Conservation (phyloP, 2,888 invertebrate genomes). For the Dioctria rufipes region DNA sequence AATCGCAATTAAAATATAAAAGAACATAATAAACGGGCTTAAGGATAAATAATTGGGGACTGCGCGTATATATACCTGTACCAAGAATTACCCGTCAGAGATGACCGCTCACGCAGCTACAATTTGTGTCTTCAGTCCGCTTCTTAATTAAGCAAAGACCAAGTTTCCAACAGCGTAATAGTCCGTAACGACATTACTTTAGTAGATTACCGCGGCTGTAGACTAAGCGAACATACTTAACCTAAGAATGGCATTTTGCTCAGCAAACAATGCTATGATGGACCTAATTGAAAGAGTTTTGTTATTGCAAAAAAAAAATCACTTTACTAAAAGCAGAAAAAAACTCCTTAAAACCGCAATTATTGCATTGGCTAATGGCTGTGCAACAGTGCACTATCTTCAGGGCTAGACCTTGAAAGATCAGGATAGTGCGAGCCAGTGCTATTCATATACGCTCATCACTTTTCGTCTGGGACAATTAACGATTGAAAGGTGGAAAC, state of each 20-base stretch:
- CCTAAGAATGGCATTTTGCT: not conserved
- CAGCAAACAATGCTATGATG: slow-evolving; percentile 30
- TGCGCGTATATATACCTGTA: not conserved
- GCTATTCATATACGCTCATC: not conserved
- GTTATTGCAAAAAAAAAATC: slow-evolving; percentile 12
- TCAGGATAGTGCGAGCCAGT: not conserved
- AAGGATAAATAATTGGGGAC: slow-evolving; percentile 15
- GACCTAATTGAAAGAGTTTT: slow-evolving; percentile 21
- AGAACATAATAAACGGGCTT: not conserved
- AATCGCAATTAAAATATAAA: not conserved
- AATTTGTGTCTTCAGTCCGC: slow-evolving; percentile 2
- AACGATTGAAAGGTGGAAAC: not conserved
- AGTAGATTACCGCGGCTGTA: not conserved
- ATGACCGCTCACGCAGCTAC: not conserved
- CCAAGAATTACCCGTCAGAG: not conserved
- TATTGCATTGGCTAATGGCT: not conserved
- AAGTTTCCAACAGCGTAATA: slow-evolving; percentile 23
- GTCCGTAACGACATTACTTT: slow-evolving; percentile 31
- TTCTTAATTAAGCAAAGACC: slow-evolving; percentile 20
- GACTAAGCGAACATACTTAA: too few species aligned
- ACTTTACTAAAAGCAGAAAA: not conserved
- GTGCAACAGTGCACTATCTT: not conserved
- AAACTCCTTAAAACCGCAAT: not conserved
- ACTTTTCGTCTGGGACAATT: slow-evolving; percentile 28
- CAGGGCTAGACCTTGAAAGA: not conserved